A percentile compares a stretch with the other conserved stretches of the same genome.
phyloP scores from a whole-genome alignment of 2,797 vertebrate species.

The Arremon aurantiirostris region DNA sequence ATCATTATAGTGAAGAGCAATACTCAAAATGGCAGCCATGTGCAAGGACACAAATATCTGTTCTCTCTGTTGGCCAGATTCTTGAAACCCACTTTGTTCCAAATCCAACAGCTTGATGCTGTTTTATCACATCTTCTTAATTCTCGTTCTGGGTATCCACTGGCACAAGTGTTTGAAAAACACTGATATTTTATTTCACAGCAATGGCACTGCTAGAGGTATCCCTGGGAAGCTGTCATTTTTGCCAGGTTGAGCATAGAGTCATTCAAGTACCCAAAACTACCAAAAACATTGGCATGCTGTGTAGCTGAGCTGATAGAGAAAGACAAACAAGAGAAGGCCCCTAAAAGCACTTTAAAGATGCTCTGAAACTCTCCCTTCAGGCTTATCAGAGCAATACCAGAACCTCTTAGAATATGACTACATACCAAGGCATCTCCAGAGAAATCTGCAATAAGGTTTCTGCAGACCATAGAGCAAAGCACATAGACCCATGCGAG shows the following conservation, averaged over 20 bases:
- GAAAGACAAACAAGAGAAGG: not conserved
- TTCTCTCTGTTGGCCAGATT: not conserved
- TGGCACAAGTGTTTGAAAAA: not conserved
- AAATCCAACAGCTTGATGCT: not conserved
- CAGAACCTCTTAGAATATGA: not conserved
- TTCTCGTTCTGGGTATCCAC: not conserved
- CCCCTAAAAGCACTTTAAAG: not conserved
- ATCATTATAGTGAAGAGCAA: not conserved
- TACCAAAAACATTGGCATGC: not conserved
- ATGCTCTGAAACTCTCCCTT: not conserved
- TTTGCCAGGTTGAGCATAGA: not conserved
- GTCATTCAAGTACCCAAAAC: not conserved
- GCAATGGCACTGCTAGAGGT: not conserved
- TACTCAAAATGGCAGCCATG: not conserved
- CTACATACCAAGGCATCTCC: not conserved
- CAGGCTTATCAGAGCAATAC: not conserved
- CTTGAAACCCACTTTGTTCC: not conserved
- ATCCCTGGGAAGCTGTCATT: not conserved
- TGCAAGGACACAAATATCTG: not conserved
- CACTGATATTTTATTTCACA: not conserved
- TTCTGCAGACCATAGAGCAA: not conserved
- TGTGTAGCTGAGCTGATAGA: not conserved
- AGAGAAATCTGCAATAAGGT: not conserved
- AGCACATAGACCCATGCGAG: fast-evolving
- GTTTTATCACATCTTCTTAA: not conserved